Evolutionary conservation across 2,888 invertebrate genomes (phyloP).

Genomic region (Pristionchus mayeri): DNA sequence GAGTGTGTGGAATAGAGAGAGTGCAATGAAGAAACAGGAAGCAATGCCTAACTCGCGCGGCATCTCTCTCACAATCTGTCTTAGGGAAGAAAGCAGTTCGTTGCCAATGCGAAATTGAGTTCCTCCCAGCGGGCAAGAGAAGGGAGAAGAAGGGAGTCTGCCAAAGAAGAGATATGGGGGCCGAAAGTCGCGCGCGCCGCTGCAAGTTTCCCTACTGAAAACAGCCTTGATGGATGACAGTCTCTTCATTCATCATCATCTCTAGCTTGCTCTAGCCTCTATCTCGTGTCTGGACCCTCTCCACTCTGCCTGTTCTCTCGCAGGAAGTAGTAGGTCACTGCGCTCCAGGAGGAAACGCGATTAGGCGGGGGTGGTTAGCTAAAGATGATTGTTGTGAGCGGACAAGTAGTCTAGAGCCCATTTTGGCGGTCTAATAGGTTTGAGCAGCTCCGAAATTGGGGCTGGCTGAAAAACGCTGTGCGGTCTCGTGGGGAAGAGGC

Average conservation of each 20-base stretch:
- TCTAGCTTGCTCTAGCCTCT: too few species aligned
- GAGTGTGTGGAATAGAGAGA: neutral
- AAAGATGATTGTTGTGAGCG: neutral
- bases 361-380: neutral
- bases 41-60: neutral
- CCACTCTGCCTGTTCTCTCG: neutral
- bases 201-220: neutral
- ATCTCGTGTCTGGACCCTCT: neutral
- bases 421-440: neutral
- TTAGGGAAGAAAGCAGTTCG: neutral
- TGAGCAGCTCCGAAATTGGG: neutral
- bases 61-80: too few species aligned
- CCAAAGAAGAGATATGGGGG: neutral
- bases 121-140: neutral
- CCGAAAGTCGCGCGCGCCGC: neutral
- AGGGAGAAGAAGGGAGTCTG: constrained; percentile 25
- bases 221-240: neutral
- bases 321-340: neutral
- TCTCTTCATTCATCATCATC: too few species aligned
- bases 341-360: neutral
- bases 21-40: neutral
- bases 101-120: constrained; percentile 14
- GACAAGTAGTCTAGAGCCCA: neutral
- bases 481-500: too few species aligned
- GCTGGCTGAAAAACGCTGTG: neutral